Base-by-base conservation (phyloP, 2,113 vertebrate species). In the Colaptes auratus region DNA sequence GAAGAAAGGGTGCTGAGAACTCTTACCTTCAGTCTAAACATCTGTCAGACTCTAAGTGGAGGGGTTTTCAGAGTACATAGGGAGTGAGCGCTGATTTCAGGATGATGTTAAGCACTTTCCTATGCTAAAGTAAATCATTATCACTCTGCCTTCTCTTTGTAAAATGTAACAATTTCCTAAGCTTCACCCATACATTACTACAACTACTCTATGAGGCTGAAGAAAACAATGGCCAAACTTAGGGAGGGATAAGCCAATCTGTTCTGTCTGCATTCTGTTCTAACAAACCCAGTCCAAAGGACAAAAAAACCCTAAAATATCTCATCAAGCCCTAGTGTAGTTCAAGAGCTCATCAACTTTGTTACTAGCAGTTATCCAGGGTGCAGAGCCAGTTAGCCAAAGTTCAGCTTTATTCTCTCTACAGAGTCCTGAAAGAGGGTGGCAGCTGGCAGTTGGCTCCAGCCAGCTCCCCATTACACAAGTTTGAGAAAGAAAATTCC, bases 401-500 rank as follows among this genome's bases (percentile, higher is more conserved):
- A 61, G 48, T 31, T 66, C 31, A 82, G 75, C 36, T 91, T 80
- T 80, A 50, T 83, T 78, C 44, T 94, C 91, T 48, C 72, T 35
- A 19, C 61, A 65, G 18, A 15, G 6, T 67, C 56, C 75, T 89
- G 84, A 63, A 24, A 2, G 23, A 80, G 33, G 60, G 65, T 86
- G 83, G 80, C 94, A 97, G 86, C 88, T 95, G 88, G 81, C 74
- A 63, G 24, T 6, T 30, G n/a, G 13, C 52, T 65, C 48, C 70
- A 70, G 89, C 80, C 92, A 94, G 55, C 13, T 80, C 88, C 60
- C 48, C 53, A 30, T 28, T 48, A 5, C 55, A 46, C 73, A 12
- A 82, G 72, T 64, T 2, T 76, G 72, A 65, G 66, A 65, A 88
- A 48, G 64, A 94, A 90, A 94, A 90, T 92, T 91, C 88, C 70